Evolutionary conservation across 2,797 vertebrate species (phyloP).

Genomic region (Propithecus perrieri): DNA sequence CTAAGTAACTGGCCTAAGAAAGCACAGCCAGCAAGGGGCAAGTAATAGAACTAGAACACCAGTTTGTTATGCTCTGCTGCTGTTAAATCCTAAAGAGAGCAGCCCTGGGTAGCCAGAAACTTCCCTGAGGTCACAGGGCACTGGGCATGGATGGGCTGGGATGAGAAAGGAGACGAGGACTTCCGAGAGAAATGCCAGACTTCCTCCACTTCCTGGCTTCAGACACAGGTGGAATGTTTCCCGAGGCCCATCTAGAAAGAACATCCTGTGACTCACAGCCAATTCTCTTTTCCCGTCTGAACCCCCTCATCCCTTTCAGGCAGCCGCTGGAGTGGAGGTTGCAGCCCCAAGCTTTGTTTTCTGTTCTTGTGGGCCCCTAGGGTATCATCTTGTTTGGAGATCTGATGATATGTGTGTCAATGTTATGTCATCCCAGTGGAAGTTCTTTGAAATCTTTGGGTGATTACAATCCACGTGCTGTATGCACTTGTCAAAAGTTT

Average conservation of each 20-base stretch:
- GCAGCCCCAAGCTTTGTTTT: not conserved
- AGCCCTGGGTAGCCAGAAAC: not conserved
- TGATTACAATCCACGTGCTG: not conserved
- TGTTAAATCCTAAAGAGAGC: not conserved
- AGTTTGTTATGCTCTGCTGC: not conserved
- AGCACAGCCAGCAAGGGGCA: not conserved
- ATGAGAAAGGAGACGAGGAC: constrained; percentile 15
- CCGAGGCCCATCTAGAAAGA: not conserved
- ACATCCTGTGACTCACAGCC: constrained; percentile 28
- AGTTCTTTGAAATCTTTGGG: constrained; percentile 47
- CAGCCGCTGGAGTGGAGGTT: not conserved
- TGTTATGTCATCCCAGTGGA: constrained; percentile 17
- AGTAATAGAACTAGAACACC: not conserved
- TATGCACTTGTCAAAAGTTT: constrained; percentile 42
- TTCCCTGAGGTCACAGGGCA: not conserved
- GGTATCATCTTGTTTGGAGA: not conserved
- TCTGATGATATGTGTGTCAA: constrained; percentile 19
- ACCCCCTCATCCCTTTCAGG: not conserved
- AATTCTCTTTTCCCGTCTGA: not conserved
- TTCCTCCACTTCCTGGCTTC: not conserved
- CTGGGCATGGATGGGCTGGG: not conserved
- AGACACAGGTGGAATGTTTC: not conserved
- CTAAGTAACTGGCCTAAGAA: constrained; percentile 7
- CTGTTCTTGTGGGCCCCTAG: not conserved
- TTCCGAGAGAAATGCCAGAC: not conserved